Conservation (phyloP, 1,140 invertebrate species). For the Trinorchestia longiramus region DNA sequence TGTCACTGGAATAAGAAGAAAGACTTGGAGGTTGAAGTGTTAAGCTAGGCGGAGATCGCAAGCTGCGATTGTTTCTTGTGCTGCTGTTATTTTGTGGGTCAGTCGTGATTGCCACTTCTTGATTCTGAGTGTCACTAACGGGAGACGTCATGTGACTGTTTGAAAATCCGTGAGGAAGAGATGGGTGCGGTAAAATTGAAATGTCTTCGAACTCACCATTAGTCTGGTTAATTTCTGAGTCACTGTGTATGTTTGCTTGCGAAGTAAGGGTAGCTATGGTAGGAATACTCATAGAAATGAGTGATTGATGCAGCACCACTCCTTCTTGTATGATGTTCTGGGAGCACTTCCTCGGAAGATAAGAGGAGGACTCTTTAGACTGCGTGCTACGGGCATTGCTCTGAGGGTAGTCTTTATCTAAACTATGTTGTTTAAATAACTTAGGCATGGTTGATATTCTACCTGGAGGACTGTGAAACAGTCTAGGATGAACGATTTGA, state of each 20-base stretch:
- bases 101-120: background rate
- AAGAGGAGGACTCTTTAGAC: background rate
- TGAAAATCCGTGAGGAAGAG: background rate
- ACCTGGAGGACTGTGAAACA: background rate
- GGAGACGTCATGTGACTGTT: background rate
- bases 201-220: background rate
- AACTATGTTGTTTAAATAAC: slow-evolving; percentile 32
- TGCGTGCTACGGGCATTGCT: background rate
- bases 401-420: background rate
- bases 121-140: background rate
- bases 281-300: background rate
- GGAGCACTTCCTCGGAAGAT: background rate
- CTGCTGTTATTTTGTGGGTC: background rate
- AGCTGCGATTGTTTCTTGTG: background rate
- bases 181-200: background rate
- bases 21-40: slow-evolving; percentile 31
- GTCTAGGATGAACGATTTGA: background rate
- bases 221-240: background rate
- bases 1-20: slow-evolving; percentile 1
- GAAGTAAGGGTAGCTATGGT: background rate
- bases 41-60: background rate
- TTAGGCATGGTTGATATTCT: slow-evolving; percentile 41
- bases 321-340: slow-evolving; percentile 47
- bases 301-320: slow-evolving; percentile 13
- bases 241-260: background rate